These are phyloP conservation scores for Aphidoletes aphidimyza DNA, from an alignment of 2,888 invertebrate species.

Conservation along the genomic window DNA sequence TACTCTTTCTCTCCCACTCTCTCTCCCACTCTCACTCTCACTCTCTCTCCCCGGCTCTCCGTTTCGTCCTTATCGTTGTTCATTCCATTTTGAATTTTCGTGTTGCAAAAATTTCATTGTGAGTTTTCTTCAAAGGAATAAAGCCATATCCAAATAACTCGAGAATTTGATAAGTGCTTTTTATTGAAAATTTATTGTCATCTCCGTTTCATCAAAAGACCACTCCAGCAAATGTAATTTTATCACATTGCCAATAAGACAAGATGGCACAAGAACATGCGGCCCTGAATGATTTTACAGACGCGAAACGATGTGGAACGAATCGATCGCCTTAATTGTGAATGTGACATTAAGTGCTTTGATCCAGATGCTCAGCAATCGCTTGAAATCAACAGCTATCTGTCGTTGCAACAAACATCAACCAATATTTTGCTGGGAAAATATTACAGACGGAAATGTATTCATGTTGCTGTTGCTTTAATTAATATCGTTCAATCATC, in stretches of 20 bases:
- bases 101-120: not conserved
- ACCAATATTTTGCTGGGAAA: too few species aligned
- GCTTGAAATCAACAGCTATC: too few species aligned
- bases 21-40: not conserved
- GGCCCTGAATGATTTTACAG: too few species aligned
- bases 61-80: too few species aligned
- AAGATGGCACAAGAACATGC: too few species aligned
- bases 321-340: not conserved
- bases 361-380: not conserved
- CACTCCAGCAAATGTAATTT: conserved; percentile 31
- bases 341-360: not conserved
- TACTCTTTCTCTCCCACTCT: not conserved
- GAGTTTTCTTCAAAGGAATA: not conserved
- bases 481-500: too few species aligned
- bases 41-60: not conserved
- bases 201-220: conserved; percentile 30
- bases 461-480: too few species aligned
- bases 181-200: conserved; percentile 31
- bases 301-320: too few species aligned
- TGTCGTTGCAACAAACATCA: not conserved
- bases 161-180: conserved; percentile 32
- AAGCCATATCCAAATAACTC: not conserved
- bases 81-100: too few species aligned
- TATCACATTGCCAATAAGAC: not conserved
- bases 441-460: too few species aligned